Evolutionary conservation across 1,140 invertebrate species (phyloP), one percentile per base, ranked within the genome.

Genomic region (Bombus waltoni): DNA sequence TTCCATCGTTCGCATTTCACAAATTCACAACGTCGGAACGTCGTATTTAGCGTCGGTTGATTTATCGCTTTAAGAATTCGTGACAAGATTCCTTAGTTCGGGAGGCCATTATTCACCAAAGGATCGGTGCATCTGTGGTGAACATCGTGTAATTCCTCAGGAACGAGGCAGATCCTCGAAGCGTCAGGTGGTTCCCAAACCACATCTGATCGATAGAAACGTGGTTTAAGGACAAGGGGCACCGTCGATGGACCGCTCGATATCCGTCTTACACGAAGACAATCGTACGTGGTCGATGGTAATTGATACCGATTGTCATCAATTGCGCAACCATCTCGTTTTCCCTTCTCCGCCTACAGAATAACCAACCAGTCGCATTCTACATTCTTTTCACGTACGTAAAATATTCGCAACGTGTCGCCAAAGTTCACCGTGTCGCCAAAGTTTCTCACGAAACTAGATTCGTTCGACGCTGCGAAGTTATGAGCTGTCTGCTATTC

Each of bases 81-180:
- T 68, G 85, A 89, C 88, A 84, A 78, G 42, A n/a, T 87, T 68
- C 57, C 66, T 70, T 5, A 59, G 71, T 68, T 40, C 81, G 38
- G 47, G 65, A 87, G 81, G 89, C 81, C 83, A 87, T 90, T 87
- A 90, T 42, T 87, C 88, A 90, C 62, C 42, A 59, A 40, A 18
- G 82, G 77, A 88, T 86, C 82, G 82, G 62, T 79, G 86, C 83
- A 88, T 85, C 88, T 86, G 85, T 76, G 62, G 73, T 44, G 87
- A 88, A 87, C 89, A 90, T 84, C 70, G 84, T 90, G 90, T 91
- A 91, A 91, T 91, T 88, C 89, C 87, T 85, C 81, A 77, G 70
- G 80, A 86, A 90, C 83, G 86, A 90, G 83, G 73, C 85, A 77
- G 76, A 90, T 76, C 79, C 89, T 86, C 68, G 87, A 83, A 84